Evolutionary conservation across 1,140 invertebrate species (phyloP), one percentile per base, ranked within the genome.

Genomic region (Tachypleus tridentatus): DNA sequence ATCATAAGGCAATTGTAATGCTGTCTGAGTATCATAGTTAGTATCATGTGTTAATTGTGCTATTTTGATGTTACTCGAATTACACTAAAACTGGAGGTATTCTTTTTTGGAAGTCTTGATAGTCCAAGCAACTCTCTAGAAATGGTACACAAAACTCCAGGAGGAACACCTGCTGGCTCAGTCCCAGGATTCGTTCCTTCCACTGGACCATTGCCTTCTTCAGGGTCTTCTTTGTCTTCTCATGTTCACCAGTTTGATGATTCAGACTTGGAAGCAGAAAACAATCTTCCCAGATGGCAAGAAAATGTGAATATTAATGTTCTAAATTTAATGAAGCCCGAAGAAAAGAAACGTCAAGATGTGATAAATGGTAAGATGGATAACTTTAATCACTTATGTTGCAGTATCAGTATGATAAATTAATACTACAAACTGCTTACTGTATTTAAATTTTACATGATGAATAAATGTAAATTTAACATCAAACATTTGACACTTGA

Each of bases 271-370:
- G 83, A 90, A 78, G 82, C 88, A 67, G 83, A 94, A 76, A 79
- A 87, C 63, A 84, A 88, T 81, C 82, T 87, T 51, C 84, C 86
- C 3, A 85, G 87, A 70, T 87, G 93, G 87, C 86, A 89, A 66
- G 86, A 87, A 69, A 83, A 84, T 62, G 84, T 97, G 49, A 82
- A 89, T 6, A 86, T 87, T 62, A 90, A 94, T 58, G 81, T 87
- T 56, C 77, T 93, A 5, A 78, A 82, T 11, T 79, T 82, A 61
- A 79, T 93, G 58, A 83, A 86, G 67, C 82, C 86, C 54, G 82
- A 85, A 71, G 86, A 92, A 77, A 88, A 89, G 76, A 97, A 97
- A 76, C 82, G 93, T 69, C 96, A 98, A 79, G 94, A 98, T 80
- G 90, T 97, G 73, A 93, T 98, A 65, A 97, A 98, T 78, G 93